A percentile compares a stretch with the other conserved stretches of the same genome.
These are phyloP conservation scores for Rallus crepitans DNA, from an alignment of 2,797 vertebrate genomes.

Conservation along the genomic window DNA sequence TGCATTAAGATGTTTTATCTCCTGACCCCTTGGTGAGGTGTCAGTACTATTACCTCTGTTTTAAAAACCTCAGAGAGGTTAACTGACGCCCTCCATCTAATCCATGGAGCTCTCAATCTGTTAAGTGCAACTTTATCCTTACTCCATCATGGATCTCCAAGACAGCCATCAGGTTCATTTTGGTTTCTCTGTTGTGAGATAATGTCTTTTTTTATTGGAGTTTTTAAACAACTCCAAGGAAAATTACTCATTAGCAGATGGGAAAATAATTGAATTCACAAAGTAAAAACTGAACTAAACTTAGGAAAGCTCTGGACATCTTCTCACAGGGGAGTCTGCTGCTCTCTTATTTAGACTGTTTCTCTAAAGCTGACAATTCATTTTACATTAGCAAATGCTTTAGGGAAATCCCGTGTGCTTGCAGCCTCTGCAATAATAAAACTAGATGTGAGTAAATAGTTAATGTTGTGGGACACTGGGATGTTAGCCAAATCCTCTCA, in stretches of 20 bases:
- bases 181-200: slow-evolving; percentile 3
- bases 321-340: slow-evolving; percentile 53
- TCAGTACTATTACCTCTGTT: neutral
- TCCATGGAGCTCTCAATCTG: neutral
- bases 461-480: slow-evolving; percentile 66
- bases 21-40: neutral
- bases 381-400: slow-evolving; percentile 71
- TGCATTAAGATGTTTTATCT: neutral
- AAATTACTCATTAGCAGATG: slow-evolving; percentile 59
- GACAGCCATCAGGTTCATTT: neutral
- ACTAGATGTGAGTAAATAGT: slow-evolving; percentile 70
- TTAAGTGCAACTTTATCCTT: neutral
- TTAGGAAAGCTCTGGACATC: slow-evolving; percentile 49
- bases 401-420: slow-evolving; percentile 48
- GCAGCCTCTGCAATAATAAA: slow-evolving; percentile 54
- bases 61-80: slow-evolving; percentile 5
- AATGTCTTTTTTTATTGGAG: slow-evolving; percentile 2
- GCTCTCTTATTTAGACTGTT: slow-evolving; percentile 54
- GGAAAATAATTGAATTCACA: slow-evolving; percentile 61
- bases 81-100: neutral
- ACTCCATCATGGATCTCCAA: neutral
- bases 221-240: slow-evolving; percentile 69
- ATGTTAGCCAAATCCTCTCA: slow-evolving; percentile 62
- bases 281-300: slow-evolving; percentile 57
- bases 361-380: slow-evolving; percentile 70